phyloP scores from a whole-genome alignment of 1,140 invertebrate species.

The Chironomus tepperi region DNA sequence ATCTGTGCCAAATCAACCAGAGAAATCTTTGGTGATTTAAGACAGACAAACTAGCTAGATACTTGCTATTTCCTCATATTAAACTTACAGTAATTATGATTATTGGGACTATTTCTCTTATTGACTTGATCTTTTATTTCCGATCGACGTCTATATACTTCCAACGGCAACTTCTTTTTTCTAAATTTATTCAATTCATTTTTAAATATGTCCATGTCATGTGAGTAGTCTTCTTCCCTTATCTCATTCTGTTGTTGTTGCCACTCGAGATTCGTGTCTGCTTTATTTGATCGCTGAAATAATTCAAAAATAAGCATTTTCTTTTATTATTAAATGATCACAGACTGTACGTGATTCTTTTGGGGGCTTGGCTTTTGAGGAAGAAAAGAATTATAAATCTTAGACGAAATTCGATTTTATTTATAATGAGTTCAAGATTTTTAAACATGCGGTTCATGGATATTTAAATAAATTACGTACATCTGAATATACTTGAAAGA shows the following conservation, averaged over 20 bases:
- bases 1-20: no score
- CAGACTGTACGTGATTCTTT: no score
- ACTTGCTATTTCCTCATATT: no score
- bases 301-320: not conserved
- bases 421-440: not conserved
- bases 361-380: not conserved
- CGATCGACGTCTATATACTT: not conserved
- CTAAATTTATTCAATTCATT: constrained; percentile 4
- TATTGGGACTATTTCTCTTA: not conserved
- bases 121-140: not conserved
- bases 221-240: not conserved
- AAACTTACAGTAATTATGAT: constrained; percentile 1
- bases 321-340: not conserved
- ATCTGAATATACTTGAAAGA: no score
- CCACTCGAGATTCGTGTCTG: not conserved
- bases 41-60: no score
- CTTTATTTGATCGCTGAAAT: not conserved
- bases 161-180: not conserved
- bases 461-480: not conserved
- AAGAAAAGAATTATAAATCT: not conserved
- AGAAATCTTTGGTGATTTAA: no score
- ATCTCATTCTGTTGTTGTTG: not conserved
- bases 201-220: not conserved
- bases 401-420: not conserved
- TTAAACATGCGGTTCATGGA: not conserved